These are phyloP conservation scores for Idaea aversata DNA, from an alignment of 2,888 invertebrate genomes.

Conservation along the genomic window DNA sequence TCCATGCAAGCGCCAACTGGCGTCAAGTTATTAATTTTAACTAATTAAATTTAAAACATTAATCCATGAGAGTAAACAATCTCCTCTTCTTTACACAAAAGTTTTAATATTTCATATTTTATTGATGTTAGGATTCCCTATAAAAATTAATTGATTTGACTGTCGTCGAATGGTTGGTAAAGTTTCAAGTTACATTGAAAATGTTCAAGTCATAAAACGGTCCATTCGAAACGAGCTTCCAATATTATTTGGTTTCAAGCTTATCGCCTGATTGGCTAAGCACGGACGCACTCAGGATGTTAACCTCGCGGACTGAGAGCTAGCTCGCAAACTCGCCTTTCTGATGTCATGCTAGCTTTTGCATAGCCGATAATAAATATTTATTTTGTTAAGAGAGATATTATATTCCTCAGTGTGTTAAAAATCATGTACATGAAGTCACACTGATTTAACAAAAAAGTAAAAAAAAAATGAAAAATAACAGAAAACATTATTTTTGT, in stretches of 20 bases:
- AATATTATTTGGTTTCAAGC: constrained; percentile 52
- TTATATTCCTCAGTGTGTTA: too few relatives aligned
- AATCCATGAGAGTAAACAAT: background rate
- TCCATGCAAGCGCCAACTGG: too few relatives aligned
- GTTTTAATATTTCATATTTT: background rate
- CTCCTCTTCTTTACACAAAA: background rate
- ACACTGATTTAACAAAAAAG: too few relatives aligned
- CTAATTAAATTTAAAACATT: background rate
- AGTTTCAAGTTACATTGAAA: constrained; percentile 20
- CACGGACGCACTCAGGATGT: constrained; percentile 61
- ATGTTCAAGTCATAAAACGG: constrained; percentile 37
- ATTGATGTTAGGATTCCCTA: background rate
- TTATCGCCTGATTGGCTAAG: constrained; percentile 53
- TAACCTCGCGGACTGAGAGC: constrained; percentile 52
- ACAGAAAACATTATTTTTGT: too few relatives aligned
- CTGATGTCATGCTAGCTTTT: constrained; percentile 58
- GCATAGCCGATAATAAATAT: background rate
- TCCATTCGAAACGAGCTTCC: constrained; percentile 50
- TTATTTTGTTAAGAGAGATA: background rate
- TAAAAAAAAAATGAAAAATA: too few relatives aligned
- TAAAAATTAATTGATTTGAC: too few relatives aligned
- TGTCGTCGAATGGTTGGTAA: background rate
- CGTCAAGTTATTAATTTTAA: background rate
- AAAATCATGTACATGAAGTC: too few relatives aligned
- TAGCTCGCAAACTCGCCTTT: constrained; percentile 38